These are phyloP conservation scores for Poeciliopsis presidionis DNA, from an alignment of 2,797 vertebrate genomes.

Conservation along the genomic window DNA sequence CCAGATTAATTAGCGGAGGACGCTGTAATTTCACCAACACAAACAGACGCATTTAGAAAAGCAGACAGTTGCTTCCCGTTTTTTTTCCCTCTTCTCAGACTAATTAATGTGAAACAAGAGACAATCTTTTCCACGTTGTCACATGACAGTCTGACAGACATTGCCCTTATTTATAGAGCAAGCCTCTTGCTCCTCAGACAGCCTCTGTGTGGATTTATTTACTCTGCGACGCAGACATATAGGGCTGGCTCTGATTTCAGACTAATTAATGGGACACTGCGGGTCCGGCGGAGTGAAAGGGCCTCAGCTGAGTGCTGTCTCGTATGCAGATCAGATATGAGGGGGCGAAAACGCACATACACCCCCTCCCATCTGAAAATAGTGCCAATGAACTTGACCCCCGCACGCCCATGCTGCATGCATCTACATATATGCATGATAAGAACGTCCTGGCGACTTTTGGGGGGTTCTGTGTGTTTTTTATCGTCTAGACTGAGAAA, in stretches of 20 bases:
- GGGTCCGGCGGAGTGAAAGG: slow-evolving; percentile 29
- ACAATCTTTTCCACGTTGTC: slow-evolving; percentile 30
- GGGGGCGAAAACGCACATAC: slow-evolving; percentile 19
- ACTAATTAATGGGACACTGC: slow-evolving; percentile 68
- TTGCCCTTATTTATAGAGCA: slow-evolving; percentile 61
- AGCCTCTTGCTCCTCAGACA: slow-evolving; percentile 50
- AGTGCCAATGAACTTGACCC: slow-evolving; percentile 51
- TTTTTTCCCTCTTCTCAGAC: slow-evolving; percentile 22
- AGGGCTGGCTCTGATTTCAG: slow-evolving; percentile 53
- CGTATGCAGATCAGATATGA: slow-evolving; percentile 70
- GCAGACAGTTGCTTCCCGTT: slow-evolving; percentile 36
- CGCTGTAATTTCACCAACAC: slow-evolving; percentile 19
- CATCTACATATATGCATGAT: slow-evolving; percentile 72
- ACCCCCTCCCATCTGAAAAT: slow-evolving; percentile 18
- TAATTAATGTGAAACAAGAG: slow-evolving; percentile 64
- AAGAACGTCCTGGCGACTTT: slow-evolving; percentile 25
- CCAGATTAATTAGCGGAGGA: slow-evolving; percentile 50
- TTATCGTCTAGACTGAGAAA: slow-evolving; percentile 60
- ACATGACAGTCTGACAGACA: slow-evolving; percentile 45
- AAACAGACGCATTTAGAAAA: slow-evolving; percentile 42
- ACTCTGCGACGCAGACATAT: slow-evolving; percentile 50
- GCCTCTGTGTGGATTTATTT: slow-evolving; percentile 64
- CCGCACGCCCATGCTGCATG: slow-evolving; percentile 35
- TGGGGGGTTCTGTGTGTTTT: slow-evolving; percentile 6
- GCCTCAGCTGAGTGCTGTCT: slow-evolving; percentile 50